Evolutionary conservation across 2,888 invertebrate species (phyloP).

Genomic region (Chloromyia formosa): DNA sequence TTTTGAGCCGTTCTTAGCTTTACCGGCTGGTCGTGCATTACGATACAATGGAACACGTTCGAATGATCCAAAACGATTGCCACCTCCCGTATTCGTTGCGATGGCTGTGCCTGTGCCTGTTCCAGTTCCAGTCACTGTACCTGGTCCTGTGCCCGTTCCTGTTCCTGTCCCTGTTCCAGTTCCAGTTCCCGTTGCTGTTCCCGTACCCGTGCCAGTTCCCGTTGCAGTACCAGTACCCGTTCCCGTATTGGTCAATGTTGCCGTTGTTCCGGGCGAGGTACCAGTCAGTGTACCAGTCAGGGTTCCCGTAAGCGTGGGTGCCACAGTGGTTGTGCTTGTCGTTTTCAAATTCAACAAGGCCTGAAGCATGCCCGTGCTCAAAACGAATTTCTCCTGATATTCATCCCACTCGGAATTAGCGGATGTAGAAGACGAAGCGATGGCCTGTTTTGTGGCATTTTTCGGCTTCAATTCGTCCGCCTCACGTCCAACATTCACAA

Average conservation of each 20-base stretch:
- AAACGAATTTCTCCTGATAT: slow-evolving; percentile 18
- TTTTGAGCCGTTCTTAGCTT: neutral
- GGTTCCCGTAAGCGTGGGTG: slow-evolving; percentile 22
- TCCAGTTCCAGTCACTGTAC: slow-evolving; percentile 19
- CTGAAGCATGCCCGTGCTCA: slow-evolving; percentile 26
- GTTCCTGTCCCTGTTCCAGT: slow-evolving; percentile 13
- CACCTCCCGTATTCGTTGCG: slow-evolving; percentile 9
- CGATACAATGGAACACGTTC: slow-evolving; percentile 1
- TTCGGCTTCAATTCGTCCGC: neutral
- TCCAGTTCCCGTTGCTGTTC: neutral
- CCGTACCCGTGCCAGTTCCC: slow-evolving; percentile 1
- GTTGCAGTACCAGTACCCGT: slow-evolving; percentile 12
- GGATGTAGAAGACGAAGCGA: neutral
- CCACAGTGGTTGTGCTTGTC: slow-evolving; percentile 10
- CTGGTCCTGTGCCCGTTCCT: slow-evolving; percentile 12
- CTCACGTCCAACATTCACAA: slow-evolving; percentile 9
- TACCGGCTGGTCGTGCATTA: neutral
- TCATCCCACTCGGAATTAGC: neutral
- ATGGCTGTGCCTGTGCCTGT: slow-evolving; percentile 23
- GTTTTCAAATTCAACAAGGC: slow-evolving; percentile 16
- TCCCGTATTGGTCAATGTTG: neutral
- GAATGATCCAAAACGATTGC: neutral
- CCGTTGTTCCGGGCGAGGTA: neutral
- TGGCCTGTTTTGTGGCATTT: neutral
- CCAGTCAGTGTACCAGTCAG: slow-evolving; percentile 20